Conservation (phyloP, 1,140 invertebrate species). For the Gryllus bimaculatus region DNA sequence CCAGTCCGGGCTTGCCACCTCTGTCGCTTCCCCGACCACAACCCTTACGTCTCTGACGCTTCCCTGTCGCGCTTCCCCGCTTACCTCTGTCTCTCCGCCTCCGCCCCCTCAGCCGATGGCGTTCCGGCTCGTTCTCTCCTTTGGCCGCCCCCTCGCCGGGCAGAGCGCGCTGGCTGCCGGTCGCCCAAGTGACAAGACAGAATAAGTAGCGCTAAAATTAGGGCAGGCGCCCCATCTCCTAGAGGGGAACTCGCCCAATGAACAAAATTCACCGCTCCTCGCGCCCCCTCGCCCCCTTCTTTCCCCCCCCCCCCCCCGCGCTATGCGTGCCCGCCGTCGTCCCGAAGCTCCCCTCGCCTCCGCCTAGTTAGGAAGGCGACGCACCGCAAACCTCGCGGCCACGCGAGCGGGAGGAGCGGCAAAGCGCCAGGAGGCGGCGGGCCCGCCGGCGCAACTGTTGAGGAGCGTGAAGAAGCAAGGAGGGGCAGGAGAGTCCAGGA, state of each 20-base stretch:
- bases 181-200: background rate
- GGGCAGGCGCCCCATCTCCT: background rate
- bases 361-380: background rate
- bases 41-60: background rate
- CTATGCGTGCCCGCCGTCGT: background rate
- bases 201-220: constrained; percentile 5
- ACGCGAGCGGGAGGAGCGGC: background rate
- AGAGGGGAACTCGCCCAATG: background rate
- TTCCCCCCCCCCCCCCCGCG: too few relatives aligned
- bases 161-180: too few relatives aligned
- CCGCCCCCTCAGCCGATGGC: background rate
- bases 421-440: too few relatives aligned
- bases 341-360: background rate
- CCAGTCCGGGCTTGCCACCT: background rate
- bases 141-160: background rate
- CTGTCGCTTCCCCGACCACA: background rate
- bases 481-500: too few relatives aligned
- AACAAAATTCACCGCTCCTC: background rate
- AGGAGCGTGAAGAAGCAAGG: too few relatives aligned
- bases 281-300: too few relatives aligned
- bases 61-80: background rate
- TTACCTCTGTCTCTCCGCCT: background rate
- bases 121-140: background rate
- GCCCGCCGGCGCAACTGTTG: too few relatives aligned
- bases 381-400: background rate